A percentile compares a stretch with the other conserved stretches of the same genome.
Evolutionary conservation across 2,888 invertebrate genomes (phyloP).

Genomic region (Sinhomidia bicolor): DNA sequence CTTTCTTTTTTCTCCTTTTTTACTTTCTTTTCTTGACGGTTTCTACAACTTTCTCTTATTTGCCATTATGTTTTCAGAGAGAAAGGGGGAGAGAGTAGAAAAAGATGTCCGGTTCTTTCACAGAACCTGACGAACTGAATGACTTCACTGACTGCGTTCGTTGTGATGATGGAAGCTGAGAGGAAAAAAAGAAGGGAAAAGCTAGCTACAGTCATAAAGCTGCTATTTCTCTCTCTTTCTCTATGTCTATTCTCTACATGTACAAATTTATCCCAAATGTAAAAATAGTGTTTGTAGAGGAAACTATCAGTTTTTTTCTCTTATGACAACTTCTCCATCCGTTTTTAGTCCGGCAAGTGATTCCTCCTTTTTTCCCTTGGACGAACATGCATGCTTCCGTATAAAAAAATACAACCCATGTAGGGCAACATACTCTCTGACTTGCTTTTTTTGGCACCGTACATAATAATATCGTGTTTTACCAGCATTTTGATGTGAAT

Average conservation of each 20-base stretch:
- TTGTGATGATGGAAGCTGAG: background rate
- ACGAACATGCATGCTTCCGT: background rate
- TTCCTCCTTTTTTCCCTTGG: background rate
- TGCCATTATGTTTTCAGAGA: background rate
- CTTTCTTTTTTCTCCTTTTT: too few species aligned
- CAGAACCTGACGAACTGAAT: constrained; percentile 44
- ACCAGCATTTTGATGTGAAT: constrained; percentile 27
- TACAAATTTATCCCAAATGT: background rate
- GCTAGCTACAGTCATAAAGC: background rate
- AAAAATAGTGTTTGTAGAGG: background rate
- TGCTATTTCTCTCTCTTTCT: background rate
- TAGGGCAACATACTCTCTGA: background rate
- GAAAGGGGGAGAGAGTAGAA: too few species aligned
- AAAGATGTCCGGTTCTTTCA: constrained; percentile 33
- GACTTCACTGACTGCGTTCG: constrained; percentile 26
- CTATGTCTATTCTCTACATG: too few species aligned
- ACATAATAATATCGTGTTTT: constrained; percentile 29
- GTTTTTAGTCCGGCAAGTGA: constrained; percentile 33
- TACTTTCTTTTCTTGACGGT: background rate
- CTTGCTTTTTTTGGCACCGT: constrained; percentile 52
- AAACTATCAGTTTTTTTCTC: constrained; percentile 48
- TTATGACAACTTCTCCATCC: constrained; percentile 41
- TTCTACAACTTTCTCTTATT: background rate
- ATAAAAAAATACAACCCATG: background rate
- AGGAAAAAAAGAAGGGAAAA: background rate